Evolutionary conservation across 2,113 vertebrate species (phyloP).

Genomic region (Callipepla squamata): DNA sequence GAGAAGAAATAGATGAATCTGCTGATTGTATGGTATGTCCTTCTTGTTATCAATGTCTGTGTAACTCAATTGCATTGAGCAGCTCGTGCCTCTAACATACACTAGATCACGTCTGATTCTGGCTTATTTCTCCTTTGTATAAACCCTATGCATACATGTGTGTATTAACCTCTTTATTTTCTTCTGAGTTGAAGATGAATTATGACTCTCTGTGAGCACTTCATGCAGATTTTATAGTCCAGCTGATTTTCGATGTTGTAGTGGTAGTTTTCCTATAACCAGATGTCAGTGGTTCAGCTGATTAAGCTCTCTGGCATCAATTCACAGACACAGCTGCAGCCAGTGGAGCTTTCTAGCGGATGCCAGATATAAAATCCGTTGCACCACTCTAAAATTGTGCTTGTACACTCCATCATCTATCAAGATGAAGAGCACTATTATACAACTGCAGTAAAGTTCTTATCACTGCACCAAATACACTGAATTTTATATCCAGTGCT

Average conservation of each 20-base stretch:
- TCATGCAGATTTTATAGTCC: slow-evolving; percentile 4
- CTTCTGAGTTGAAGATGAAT: background rate
- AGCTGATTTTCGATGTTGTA: slow-evolving; percentile 18
- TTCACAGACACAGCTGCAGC: slow-evolving; percentile 32
- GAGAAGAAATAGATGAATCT: background rate
- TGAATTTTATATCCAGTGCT: background rate
- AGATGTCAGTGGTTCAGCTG: slow-evolving; percentile 45
- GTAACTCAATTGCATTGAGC: background rate
- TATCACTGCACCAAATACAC: background rate
- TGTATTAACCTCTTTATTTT: background rate
- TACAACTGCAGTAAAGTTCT: background rate
- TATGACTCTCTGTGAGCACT: background rate
- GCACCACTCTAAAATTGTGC: background rate
- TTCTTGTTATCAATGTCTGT: background rate
- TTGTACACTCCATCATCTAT: background rate
- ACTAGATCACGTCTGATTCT: background rate
- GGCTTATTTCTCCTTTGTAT: background rate
- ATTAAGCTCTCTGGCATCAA: background rate
- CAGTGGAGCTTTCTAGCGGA: background rate
- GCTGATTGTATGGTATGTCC: background rate
- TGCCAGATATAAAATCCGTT: background rate
- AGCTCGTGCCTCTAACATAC: background rate
- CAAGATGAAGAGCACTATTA: background rate
- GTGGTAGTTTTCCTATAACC: slow-evolving; percentile 13
- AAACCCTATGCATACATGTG: background rate